phyloP scores from a whole-genome alignment of 2,113 vertebrate genomes.

The Corynorhinus townsendii region DNA sequence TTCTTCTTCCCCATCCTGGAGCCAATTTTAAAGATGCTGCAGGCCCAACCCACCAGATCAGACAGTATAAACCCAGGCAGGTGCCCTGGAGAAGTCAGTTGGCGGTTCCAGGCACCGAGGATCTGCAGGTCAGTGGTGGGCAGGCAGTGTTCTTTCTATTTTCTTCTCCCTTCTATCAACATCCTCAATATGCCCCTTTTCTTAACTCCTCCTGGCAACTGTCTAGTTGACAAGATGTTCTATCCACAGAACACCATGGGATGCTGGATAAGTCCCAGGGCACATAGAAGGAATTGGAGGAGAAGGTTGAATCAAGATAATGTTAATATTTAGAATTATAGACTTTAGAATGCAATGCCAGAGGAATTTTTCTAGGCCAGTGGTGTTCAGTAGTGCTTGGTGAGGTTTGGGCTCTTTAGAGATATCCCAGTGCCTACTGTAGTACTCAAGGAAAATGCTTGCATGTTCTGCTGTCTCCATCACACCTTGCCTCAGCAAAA shows the following conservation, averaged over 20 bases:
- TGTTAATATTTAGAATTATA: not conserved
- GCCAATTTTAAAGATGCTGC: conserved; percentile 30
- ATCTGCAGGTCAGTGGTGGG: conserved; percentile 59
- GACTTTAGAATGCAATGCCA: not conserved
- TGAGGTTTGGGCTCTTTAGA: not conserved
- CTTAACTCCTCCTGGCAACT: not conserved
- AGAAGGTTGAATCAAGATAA: not conserved
- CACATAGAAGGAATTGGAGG: not conserved
- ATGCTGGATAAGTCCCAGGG: not conserved
- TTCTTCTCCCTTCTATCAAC: not conserved
- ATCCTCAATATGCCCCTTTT: not conserved
- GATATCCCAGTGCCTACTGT: no score
- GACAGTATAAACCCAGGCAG: conserved; percentile 52
- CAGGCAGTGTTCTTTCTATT: not conserved
- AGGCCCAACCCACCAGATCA: conserved; percentile 21
- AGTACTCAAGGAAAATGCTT: not conserved
- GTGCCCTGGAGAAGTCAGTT: not conserved
- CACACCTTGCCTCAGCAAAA: not conserved
- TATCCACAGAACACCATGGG: not conserved
- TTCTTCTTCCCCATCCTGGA: conserved; percentile 28
- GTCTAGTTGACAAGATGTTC: not conserved
- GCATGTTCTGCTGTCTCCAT: not conserved
- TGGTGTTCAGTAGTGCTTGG: not conserved
- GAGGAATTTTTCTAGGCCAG: not conserved
- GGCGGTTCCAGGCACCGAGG: conserved; percentile 1